These are phyloP conservation scores for Heliocidaris tuberculata DNA, from an alignment of 35 echinoderm and acorn worm genomes.

Conservation along the genomic window DNA sequence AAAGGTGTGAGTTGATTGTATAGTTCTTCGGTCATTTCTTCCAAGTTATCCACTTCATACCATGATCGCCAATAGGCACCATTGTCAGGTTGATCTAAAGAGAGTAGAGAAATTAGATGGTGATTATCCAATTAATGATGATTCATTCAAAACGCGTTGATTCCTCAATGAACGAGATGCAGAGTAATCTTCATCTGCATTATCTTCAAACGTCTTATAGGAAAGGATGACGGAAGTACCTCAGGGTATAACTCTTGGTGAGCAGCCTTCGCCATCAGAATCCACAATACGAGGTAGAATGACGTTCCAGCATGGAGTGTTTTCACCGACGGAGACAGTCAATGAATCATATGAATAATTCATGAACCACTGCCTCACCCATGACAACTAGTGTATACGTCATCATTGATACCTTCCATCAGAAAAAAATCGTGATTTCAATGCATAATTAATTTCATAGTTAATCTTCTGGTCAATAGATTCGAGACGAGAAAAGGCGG, in stretches of 20 bases:
- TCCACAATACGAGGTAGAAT: not conserved
- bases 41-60: slow-evolving; percentile 83
- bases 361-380: not conserved
- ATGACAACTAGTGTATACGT: not conserved
- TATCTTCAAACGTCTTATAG: not conserved
- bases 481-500: not conserved
- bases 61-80: slow-evolving; percentile 68
- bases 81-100: slow-evolving; percentile 60
- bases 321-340: not conserved
- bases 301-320: not conserved
- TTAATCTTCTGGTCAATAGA: not conserved
- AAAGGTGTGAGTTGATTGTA: slow-evolving; percentile 71
- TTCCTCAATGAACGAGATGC: too few species aligned
- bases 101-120: not conserved
- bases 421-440: not conserved
- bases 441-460: not conserved
- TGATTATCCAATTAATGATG: not conserved
- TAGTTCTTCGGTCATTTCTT: slow-evolving; percentile 54
- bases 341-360: not conserved
- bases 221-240: not conserved
- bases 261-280: not conserved
- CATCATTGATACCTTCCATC: not conserved
- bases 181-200: not conserved
- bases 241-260: not conserved
- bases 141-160: too few species aligned